Base-by-base conservation (phyloP, 1,140 invertebrate species). In the Ericerus pela region DNA sequence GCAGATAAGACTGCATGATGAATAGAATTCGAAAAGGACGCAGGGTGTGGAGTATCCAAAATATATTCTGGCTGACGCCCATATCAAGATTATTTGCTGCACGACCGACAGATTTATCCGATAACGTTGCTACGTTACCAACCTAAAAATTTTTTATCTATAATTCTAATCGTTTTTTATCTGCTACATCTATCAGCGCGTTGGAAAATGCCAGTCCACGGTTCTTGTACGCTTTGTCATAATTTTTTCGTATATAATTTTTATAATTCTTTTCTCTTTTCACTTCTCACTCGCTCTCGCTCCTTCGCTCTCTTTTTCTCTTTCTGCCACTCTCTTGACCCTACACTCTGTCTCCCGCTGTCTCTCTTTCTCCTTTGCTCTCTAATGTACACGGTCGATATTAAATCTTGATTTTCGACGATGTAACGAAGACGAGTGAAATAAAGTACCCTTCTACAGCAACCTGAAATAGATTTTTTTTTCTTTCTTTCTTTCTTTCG, bases 71-170 rank as follows among this genome's bases (percentile, higher is more conserved):
- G 41, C 41, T 47, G 41, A 47, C 41, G 41, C 41, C 41, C 41
- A 47, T 47, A 47, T 47, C 41, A 47, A 47, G 41, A 47, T 47
- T 47, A 47, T 47, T 47, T 47, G 41, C 41, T 47, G 41, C 41
- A 47, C 41, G 41, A 47, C 41, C 41, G 41, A 47, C 41, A 47
- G 41, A 47, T 47, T 24, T 47, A 47, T 47, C 41, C 22, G 41
- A 47, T 47, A 47, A 24, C 41, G 41, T 47, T 47, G 41, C 41
- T 47, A 47, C 22, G 41, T 47, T 47, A 47, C 41, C 10, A 47
- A 47, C 41, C 41, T 47, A 47, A 24, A 47, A 47, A 47, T 18
- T 47, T n/a, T n/a, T n/a, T 47, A 47, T 47, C 41, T 47, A 47
- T 47, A 47, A 47, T 47, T 47, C 41, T 47, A 47, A 47, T 47